A percentile compares a stretch with the other conserved stretches of the same genome.
These are phyloP conservation scores for Dendroctonus valens DNA, from an alignment of 1,140 invertebrate species.

Conservation along the genomic window DNA sequence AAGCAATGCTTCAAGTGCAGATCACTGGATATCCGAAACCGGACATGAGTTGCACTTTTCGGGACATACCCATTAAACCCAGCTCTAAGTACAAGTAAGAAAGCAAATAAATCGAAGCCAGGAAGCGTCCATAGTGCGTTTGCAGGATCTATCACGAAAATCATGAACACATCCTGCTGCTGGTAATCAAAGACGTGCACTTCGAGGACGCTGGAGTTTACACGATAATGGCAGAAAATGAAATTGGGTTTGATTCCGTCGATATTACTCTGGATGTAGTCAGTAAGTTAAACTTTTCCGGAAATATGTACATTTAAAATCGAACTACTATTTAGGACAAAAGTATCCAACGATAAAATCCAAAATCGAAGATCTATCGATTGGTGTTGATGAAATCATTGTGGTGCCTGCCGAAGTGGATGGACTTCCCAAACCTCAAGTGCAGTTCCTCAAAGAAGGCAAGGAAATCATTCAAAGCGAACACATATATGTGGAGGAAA, in stretches of 20 bases:
- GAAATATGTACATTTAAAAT: background rate
- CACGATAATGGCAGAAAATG: slow-evolving; percentile 31
- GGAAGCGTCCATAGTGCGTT: background rate
- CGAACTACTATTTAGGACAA: slow-evolving; percentile 11
- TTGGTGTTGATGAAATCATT: slow-evolving; percentile 18
- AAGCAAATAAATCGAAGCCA: background rate
- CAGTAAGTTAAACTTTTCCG: slow-evolving; percentile 2
- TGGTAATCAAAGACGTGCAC: slow-evolving; percentile 30
- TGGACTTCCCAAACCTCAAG: slow-evolving; percentile 25
- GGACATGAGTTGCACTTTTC: slow-evolving; percentile 29
- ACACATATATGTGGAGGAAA: slow-evolving; percentile 14
- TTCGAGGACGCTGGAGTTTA: slow-evolving; percentile 24
- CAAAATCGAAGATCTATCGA: slow-evolving; percentile 28
- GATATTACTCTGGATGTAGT: slow-evolving; percentile 23
- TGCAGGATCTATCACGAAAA: slow-evolving; percentile 30
- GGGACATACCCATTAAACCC: slow-evolving; percentile 28
- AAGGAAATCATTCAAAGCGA: slow-evolving; percentile 12
- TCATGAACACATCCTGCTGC: slow-evolving; percentile 25
- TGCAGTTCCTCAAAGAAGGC: slow-evolving; percentile 28
- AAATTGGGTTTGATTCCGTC: slow-evolving; percentile 29
- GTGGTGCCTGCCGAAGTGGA: slow-evolving; percentile 25
- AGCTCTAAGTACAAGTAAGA: slow-evolving; percentile 32
- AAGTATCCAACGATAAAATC: slow-evolving; percentile 27
- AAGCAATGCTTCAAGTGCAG: slow-evolving; percentile 29
- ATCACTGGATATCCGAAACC: slow-evolving; percentile 31